Conservation (phyloP, 2,888 invertebrate species). For the Augochlorella aurata region DNA sequence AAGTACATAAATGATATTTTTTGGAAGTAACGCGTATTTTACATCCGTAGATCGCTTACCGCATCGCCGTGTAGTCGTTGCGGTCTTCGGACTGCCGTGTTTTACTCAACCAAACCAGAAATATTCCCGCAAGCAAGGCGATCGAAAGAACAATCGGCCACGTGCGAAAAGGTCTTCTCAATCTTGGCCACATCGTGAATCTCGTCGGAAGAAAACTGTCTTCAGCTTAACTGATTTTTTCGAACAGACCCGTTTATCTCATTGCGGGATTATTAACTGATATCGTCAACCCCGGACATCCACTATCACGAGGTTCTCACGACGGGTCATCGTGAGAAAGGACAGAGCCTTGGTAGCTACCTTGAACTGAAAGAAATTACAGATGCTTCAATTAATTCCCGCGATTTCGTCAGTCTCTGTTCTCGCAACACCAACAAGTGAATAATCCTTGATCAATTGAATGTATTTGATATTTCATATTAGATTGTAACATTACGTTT, state of each 20-base stretch:
- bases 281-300: conserved; percentile 51
- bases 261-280: conserved; percentile 32
- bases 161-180: conserved; percentile 73
- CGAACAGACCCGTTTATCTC: conserved; percentile 34
- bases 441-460: neutral
- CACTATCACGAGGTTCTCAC: conserved; percentile 53
- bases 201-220: conserved; percentile 7
- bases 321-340: conserved; percentile 67
- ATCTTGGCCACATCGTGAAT: conserved; percentile 76
- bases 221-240: conserved; percentile 46
- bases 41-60: conserved; percentile 46
- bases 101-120: conserved; percentile 73
- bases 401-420: neutral
- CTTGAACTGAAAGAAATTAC: conserved; percentile 33
- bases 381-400: neutral
- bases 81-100: conserved; percentile 61
- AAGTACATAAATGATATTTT: too few species aligned
- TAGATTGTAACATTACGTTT: neutral
- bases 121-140: conserved; percentile 65
- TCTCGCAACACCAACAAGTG: neutral
- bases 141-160: conserved; percentile 70
- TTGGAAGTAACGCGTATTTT: neutral
- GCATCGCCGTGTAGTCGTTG: conserved; percentile 53
- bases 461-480: neutral
- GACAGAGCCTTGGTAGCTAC: conserved; percentile 27